Evolutionary conservation across 2,113 vertebrate genomes (phyloP), one percentile per base, ranked within the genome.

Genomic region (Neoarius graeffei): DNA sequence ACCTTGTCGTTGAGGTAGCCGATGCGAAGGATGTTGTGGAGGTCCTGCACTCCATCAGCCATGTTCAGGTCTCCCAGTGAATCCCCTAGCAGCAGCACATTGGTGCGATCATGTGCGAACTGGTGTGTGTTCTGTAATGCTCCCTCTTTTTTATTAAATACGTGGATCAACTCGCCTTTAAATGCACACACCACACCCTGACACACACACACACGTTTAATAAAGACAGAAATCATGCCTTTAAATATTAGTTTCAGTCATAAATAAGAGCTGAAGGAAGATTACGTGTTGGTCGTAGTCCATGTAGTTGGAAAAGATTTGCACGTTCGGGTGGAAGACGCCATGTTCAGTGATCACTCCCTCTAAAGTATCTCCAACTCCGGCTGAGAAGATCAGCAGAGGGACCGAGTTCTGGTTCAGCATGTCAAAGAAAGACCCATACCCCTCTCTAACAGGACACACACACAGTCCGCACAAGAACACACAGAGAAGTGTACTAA

Each of bases 1-100:
- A 99, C 98, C 96, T 97, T 97, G 92, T 99, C 98, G 0, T 99
- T 99, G 62, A 99, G 96, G 90, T 96, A 99, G 52, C 98, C 98
- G 0, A 99, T 96, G 90, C 96, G 97, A 85, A 99, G 96, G 93
- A 98, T 96, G 92, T 97, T 97, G 90, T 98, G 94, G 90, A 97
- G 93, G 0, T 91, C 92, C 27, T 97, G 94, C 52, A 99, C 95
- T 0, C 98, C 97, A 0, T 99, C 98, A 0, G 97, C 97, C 98
- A 99, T 99, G 0, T 92, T 96, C 91, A 98, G 96, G 88, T 99
- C 98, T 0, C 98, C 98, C 90, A 98, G 92, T n/a, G 97, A 98
- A 91, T 99, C 98, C n/a, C 98, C 98, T 15, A 99, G 93, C 54
- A 99, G 93, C 60, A 99, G 91, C 86, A 99, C 92, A 56, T 97